Percentiles rank a stretch among this genome's conserved stretches.
phyloP scores from a whole-genome alignment of 2,888 invertebrate species.

The Scelioninae gen. 2 region DNA sequence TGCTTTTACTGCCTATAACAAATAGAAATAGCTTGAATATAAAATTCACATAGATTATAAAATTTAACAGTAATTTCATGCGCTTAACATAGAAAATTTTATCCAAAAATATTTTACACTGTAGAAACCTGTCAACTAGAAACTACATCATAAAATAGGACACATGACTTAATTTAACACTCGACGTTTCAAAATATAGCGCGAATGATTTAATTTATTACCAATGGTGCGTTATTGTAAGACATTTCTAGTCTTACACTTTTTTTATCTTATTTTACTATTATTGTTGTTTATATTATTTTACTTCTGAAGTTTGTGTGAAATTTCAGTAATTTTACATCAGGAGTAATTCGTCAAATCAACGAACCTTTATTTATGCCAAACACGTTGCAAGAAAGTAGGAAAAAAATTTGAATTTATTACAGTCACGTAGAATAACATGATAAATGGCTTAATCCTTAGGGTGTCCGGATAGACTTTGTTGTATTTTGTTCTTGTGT shows the following conservation, averaged over 20 bases:
- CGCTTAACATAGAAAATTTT: background rate
- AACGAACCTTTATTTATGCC: constrained; percentile 9
- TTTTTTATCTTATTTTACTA: too few species aligned
- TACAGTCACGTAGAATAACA: constrained; percentile 18
- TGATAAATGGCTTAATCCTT: constrained; percentile 39
- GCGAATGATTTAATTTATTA: too few species aligned
- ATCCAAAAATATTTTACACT: background rate
- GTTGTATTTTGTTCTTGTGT: constrained; percentile 28
- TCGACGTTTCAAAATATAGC: too few species aligned
- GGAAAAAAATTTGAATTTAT: constrained; percentile 29
- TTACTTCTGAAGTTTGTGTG: too few species aligned
- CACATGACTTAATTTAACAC: too few species aligned
- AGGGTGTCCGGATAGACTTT: constrained; percentile 7
- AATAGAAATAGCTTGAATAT: constrained; percentile 14
- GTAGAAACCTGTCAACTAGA: too few species aligned
- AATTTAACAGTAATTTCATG: background rate
- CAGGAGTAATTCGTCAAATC: constrained; percentile 11
- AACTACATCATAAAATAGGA: too few species aligned
- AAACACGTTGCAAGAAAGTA: background rate
- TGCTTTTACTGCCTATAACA: constrained; percentile 8
- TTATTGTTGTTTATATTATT: background rate
- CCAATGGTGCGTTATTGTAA: too few species aligned
- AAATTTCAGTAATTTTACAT: constrained; percentile 3
- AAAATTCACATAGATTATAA: background rate
- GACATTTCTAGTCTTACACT: too few species aligned